Evolutionary conservation across 2,797 vertebrate genomes (phyloP).

Genomic region (Coreius guichenoti): DNA sequence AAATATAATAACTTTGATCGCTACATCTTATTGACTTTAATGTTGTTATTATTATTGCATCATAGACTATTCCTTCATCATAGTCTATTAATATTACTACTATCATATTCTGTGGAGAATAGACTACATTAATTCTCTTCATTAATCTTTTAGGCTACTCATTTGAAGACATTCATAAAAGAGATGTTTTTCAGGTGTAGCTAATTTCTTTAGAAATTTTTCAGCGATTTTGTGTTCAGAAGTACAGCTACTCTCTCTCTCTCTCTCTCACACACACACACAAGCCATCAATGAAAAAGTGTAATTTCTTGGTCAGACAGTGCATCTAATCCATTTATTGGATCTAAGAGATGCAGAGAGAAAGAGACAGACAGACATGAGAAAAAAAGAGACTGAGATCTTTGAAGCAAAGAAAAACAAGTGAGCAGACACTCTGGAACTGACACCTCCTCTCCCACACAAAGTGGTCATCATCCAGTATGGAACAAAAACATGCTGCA

Average conservation of each 20-base stretch:
- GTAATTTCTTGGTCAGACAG: constrained; percentile 33
- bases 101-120: not conserved
- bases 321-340: constrained; percentile 28
- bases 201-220: not conserved
- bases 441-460: constrained; percentile 72
- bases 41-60: not conserved
- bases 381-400: constrained; percentile 19
- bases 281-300: constrained; percentile 18
- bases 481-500: constrained; percentile 71
- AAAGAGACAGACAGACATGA: constrained; percentile 7
- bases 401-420: constrained; percentile 65
- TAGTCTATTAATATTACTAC: not conserved
- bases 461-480: constrained; percentile 68
- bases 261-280: not conserved
- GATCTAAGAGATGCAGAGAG: constrained; percentile 39
- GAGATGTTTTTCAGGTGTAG: constrained; percentile 8
- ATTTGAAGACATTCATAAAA: not conserved
- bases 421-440: constrained; percentile 68
- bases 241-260: not conserved
- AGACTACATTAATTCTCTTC: not conserved
- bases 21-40: not conserved
- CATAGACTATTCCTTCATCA: not conserved
- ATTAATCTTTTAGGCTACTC: not conserved
- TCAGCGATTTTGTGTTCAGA: not conserved
- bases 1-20: not conserved